Base-by-base conservation (phyloP, 2,888 invertebrate genomes). In the Clitarchus hookeri region DNA sequence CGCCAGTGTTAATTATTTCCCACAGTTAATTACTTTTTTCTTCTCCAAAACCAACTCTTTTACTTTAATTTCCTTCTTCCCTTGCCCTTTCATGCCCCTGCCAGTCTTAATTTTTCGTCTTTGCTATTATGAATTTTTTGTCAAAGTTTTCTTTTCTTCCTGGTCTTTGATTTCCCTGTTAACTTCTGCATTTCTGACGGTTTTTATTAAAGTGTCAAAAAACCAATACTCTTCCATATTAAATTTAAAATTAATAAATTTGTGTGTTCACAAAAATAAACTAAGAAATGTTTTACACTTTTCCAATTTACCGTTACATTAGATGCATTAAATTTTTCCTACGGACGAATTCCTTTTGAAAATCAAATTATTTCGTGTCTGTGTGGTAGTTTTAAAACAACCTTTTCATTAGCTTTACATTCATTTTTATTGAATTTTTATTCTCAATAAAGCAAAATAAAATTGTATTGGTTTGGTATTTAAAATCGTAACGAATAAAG, bases 1-100 rank as follows among this genome's bases (percentile, higher is more conserved):
- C 36, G 36, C 82, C 82, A 36, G 88, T 87, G 88, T 88, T 88
- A 88, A 88, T 88, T 88, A 88, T 88, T 88, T 88, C 88, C 87
- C 87, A 79, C 85, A 88, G 88, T 88, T 88, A 88, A 88, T 88
- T 89, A 88, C 88, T 88, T 89, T 88, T 88, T 88, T 88, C 85
- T 84, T 85, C 82, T 82, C 48, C 53, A 25, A 65, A 44, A 25
- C n/a, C n/a, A 19, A 53, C 83, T 48, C 84, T 83, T 84, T 80
- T 77, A 53, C 65, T 77, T 85, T 85, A 84, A 26, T 44, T 85
- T 78, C 82, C 85, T 83, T 85, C 79, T 77, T 53, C 36, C 85
- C 85, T 23, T 83, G 78, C 78, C 85, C 78, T 83, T 84, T 84
- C 84, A 36, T 84, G 84, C 84, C 84, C 78, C 84, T 80, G 80